These are phyloP conservation scores for Orthonevra nobilis DNA, from an alignment of 2,888 invertebrate genomes.

Conservation along the genomic window DNA sequence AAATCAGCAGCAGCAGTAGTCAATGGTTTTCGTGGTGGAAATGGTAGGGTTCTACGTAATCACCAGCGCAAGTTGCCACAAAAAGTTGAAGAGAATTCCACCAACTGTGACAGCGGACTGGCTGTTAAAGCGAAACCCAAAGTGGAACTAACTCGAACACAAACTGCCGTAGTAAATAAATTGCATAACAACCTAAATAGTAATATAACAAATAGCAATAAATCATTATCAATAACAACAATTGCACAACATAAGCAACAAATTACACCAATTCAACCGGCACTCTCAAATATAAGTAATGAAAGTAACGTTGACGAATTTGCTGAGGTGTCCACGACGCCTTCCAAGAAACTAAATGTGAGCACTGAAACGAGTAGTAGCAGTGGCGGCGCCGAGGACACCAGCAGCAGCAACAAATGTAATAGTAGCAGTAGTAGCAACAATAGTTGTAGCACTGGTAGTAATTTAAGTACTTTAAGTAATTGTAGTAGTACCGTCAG, in stretches of 20 bases:
- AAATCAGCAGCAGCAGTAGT: constrained; percentile 4
- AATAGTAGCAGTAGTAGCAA: constrained; percentile 72
- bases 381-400: constrained; percentile 58
- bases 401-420: constrained; percentile 63
- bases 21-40: constrained; percentile 24
- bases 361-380: constrained; percentile 47
- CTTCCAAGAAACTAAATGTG: constrained; percentile 37
- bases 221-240: constrained; percentile 60
- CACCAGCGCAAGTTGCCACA: constrained; percentile 65
- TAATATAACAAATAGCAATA: constrained; percentile 60
- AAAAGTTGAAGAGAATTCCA: constrained; percentile 57
- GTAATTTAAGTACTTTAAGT: constrained; percentile 73
- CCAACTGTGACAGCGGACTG: constrained; percentile 68
- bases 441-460: constrained; percentile 71
- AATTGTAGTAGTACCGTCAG: constrained; percentile 72
- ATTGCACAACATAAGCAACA: constrained; percentile 47
- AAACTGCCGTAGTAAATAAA: constrained; percentile 69
- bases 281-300: constrained; percentile 35
- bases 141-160: constrained; percentile 71
- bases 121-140: constrained; percentile 74
- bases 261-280: constrained; percentile 41
- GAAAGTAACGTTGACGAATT: constrained; percentile 49
- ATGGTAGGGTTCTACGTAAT: constrained; percentile 72
- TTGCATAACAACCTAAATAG: constrained; percentile 66
- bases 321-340: constrained; percentile 53